Conservation (phyloP, 2,797 vertebrate genomes). For the Rhinophrynus dorsalis region DNA sequence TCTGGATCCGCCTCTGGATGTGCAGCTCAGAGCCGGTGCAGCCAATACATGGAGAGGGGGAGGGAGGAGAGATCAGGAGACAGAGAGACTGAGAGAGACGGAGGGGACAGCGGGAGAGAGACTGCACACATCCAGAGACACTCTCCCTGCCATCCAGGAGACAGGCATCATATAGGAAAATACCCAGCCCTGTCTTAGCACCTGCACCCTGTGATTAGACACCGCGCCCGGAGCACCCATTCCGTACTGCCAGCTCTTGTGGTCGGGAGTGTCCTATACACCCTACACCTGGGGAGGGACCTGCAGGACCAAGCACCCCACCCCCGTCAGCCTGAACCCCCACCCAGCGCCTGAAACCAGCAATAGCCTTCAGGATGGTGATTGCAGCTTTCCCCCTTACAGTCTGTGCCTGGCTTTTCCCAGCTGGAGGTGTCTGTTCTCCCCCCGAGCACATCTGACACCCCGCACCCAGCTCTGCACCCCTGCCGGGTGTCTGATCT, state of each 20-base stretch:
- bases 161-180: background rate
- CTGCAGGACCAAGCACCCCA: background rate
- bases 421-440: conserved; percentile 54
- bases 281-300: conserved; percentile 50
- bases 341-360: no score
- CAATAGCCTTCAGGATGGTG: conserved; percentile 33
- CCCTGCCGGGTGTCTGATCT: conserved; percentile 33
- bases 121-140: conserved; percentile 4
- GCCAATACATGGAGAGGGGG: conserved; percentile 3
- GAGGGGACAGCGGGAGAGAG: conserved; percentile 6
- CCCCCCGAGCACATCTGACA: conserved; percentile 59
- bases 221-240: background rate
- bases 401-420: conserved; percentile 43
- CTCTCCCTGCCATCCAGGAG: conserved; percentile 6
- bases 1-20: conserved; percentile 68
- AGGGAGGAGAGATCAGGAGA: conserved; percentile 14
- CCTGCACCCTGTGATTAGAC: background rate
- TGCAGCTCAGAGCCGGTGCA: conserved; percentile 63
- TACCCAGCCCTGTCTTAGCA: background rate
- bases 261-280: conserved; percentile 17
- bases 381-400: background rate
- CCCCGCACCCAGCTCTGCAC: conserved; percentile 48
- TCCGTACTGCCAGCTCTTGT: no score
- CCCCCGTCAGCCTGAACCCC: background rate
- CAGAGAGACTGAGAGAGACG: background rate